Base-by-base conservation (phyloP, 2,888 invertebrate species). In the Lochmaea crataegi region DNA sequence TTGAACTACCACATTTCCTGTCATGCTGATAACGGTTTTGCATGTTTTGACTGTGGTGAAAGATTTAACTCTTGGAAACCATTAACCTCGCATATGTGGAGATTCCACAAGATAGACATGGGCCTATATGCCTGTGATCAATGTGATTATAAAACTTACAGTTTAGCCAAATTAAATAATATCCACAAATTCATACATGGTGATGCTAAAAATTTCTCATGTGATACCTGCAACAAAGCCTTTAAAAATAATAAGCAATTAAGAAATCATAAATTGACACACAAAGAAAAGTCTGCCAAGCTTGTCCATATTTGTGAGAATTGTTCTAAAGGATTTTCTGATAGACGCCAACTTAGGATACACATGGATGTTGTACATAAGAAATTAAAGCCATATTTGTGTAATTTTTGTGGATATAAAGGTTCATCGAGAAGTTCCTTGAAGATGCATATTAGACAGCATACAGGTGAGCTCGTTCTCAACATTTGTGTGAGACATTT, bases 171-270 rank as follows among this genome's bases (percentile, higher is more conserved):
- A 78, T 87, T 96, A 65, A 89, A 91, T 69, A 93, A 92, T 80
- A 90, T 93, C 32, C 95, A 95, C 82, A 91, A 92, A 85, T 91
- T 93, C 82, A 94, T 93, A 73, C 95, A 95, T 86, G 90, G 90
- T 53, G 89, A 90, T 74, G 89, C 90, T 68, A 91, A 90, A 78
- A 89, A 90, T 71, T 92, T 77, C 45, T 89, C 83, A 82, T 82
- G 82, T 69, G 78, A 91, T 74, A 86, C 89, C 69, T 96, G 96
- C 84, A 90, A 91, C 32, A 94, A 95, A 84, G 89, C 89, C 0
- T 96, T 96, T 85, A 95, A 95, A 85, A 95, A 93, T 80, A 88
- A 89, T 9, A 93, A 93, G 83, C 95, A 96, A 83, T 86, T 95
- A 68, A 89, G 93, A 56, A 95, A 94, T 82, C 96, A 96, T 85